Base-by-base conservation (phyloP, 2,888 invertebrate species). In the Horisme vitalbata region DNA sequence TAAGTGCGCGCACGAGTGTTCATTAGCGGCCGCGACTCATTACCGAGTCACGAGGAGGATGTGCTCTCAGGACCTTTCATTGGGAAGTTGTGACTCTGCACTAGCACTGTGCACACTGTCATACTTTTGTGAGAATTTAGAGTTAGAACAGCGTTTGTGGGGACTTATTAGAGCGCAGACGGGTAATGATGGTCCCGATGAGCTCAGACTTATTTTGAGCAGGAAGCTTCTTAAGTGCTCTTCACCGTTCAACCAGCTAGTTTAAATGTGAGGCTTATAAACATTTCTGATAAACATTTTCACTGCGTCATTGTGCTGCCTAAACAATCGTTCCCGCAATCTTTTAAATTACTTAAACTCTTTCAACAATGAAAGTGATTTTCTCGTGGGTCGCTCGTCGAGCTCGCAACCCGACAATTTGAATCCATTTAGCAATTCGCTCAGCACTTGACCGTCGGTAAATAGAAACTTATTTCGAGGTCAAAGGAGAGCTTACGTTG, bases 381-480 rank as follows among this genome's bases (percentile, higher is more conserved):
- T 34, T 30, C 28, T 9, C 14, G 14, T 5, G 34, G 23, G 12
- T 7, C 20, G 7, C 3, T 8, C 5, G 10, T 10, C 3, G 8
- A 1, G 6, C 18, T 27, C 30, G 26, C 7, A 30, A 30, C 24
- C 7, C 31, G 15, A 28, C 41, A n/a, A 34, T 43, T 41, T 41
- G 37, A 47, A 47, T 48, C 43, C 43, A 38, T 47, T 37, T 37
- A 32, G 28, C 32, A 37, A 41, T 23, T 18, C 21, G 33, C 33
- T 11, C 30, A 24, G 43, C 47, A 43, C 37, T 47, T 33, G 41
- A 41, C 41, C 36, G 35, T 10, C 41, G 30, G 41, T 26, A 18
- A 43, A 43, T 41, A 32, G n/a, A 30, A 47, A 37, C 39, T 39
- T 31, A 30, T 47, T 34, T 41, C 27, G 47, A 41, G 41, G 41